Evolutionary conservation across 2,113 vertebrate species (phyloP).

Genomic region (Alosa alosa): DNA sequence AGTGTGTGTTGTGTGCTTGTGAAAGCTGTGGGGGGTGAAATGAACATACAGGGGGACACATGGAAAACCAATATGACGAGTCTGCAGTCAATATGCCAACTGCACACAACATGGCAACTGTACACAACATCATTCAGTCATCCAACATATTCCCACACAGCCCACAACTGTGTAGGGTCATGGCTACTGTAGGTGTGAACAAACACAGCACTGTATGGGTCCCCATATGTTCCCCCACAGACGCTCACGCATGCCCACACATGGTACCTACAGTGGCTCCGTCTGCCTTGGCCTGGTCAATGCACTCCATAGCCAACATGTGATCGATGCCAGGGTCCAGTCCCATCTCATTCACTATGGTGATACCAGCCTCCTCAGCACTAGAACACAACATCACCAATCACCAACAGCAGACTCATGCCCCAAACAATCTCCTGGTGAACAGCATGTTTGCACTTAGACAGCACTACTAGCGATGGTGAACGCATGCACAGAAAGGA

Average conservation of each 20-base stretch:
- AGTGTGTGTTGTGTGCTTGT: neutral
- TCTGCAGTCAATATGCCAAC: slow-evolving; percentile 37
- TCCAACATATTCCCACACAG: neutral
- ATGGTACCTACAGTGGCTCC: slow-evolving; percentile 84
- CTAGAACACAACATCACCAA: slow-evolving; percentile 59
- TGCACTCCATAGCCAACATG: slow-evolving; percentile 96
- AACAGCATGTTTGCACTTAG: neutral
- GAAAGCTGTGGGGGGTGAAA: slow-evolving; percentile 17
- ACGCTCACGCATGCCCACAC: slow-evolving; percentile 38
- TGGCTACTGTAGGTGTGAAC: neutral
- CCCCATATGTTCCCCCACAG: slow-evolving; percentile 32
- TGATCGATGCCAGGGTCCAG: slow-evolving; percentile 98
- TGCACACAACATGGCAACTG: neutral
- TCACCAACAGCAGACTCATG: slow-evolving; percentile 8
- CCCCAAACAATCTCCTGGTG: neutral
- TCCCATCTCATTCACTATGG: slow-evolving; percentile 89
- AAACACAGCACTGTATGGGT: neutral
- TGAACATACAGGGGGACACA: slow-evolving; percentile 33
- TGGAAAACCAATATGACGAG: slow-evolving; percentile 34
- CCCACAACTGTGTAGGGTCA: slow-evolving; percentile 25
- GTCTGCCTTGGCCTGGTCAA: slow-evolving; percentile 88
- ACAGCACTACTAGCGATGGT: no score
- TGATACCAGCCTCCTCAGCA: slow-evolving; percentile 85
- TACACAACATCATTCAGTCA: neutral
- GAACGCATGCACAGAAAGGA: no score